Conservation (phyloP, 2,888 invertebrate genomes). For the Aporophyla nigra region DNA sequence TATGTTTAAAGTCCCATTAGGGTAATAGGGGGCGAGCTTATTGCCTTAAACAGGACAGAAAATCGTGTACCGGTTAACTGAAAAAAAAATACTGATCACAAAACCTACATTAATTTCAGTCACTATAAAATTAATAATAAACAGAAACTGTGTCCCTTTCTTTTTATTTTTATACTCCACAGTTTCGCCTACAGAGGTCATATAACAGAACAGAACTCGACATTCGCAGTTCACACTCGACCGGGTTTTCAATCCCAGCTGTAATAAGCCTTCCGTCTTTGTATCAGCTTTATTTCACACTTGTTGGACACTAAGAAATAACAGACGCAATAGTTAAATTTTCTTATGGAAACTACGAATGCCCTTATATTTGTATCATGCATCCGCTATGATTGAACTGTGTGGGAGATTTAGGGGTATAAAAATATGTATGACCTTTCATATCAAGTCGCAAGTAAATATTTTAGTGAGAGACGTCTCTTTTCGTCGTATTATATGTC, state of each 20-base stretch:
- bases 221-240: constrained; percentile 33
- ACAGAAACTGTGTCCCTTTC: background rate
- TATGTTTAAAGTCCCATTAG: background rate
- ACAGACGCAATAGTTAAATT: constrained; percentile 30
- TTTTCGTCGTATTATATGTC: too few species aligned
- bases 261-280: constrained; percentile 45
- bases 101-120: background rate
- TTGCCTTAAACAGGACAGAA: background rate
- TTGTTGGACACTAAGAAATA: constrained; percentile 43
- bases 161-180: background rate
- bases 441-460: background rate
- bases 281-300: constrained; percentile 51
- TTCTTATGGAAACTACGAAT: constrained; percentile 41
- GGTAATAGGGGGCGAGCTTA: background rate
- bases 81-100: background rate
- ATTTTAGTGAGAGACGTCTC: background rate
- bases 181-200: constrained; percentile 4
- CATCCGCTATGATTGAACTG: background rate
- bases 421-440: background rate
- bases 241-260: constrained; percentile 53
- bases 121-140: background rate
- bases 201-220: constrained; percentile 20
- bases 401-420: background rate
- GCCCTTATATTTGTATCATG: background rate
- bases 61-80: background rate